Percentiles rank a stretch among this genome's conserved stretches.
Evolutionary conservation across 2,888 invertebrate genomes (phyloP).

Genomic region (Tineola bisselliella): DNA sequence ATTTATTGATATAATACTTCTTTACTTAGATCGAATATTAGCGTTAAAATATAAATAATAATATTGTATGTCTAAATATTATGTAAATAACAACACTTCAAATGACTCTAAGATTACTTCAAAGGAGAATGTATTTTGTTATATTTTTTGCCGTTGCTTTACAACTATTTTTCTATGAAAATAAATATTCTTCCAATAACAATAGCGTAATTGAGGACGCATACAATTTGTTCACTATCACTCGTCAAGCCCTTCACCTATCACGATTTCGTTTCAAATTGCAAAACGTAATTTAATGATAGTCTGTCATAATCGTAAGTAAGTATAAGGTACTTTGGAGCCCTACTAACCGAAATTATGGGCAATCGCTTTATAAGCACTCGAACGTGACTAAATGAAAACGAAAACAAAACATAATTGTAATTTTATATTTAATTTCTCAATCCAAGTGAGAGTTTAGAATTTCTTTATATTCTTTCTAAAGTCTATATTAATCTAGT

Average conservation of each 20-base stretch:
- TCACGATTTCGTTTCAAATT: conserved; percentile 55
- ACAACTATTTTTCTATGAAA: not conserved
- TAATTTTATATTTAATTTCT: not conserved
- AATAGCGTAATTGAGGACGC: not conserved
- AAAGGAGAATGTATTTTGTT: too few species aligned
- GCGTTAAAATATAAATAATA: too few species aligned
- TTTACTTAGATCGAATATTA: too few species aligned
- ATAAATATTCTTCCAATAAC: not conserved
- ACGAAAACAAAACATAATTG: not conserved
- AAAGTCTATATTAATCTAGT: too few species aligned
- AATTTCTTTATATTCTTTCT: not conserved
- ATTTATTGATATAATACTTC: too few species aligned
- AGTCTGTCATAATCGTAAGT: conserved; percentile 24
- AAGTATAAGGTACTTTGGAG: not conserved
- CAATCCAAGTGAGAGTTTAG: not conserved
- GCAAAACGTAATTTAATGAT: conserved; percentile 55
- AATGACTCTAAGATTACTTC: too few species aligned
- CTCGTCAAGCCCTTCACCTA: conserved; percentile 52
- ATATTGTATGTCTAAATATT: too few species aligned
- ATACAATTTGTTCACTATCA: conserved; percentile 10
- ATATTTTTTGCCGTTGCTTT: too few species aligned
- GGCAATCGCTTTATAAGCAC: not conserved
- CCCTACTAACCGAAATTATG: conserved; percentile 12
- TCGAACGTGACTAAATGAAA: not conserved
- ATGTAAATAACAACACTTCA: too few species aligned